These are phyloP conservation scores for Pegoplata infirma DNA, from an alignment of 2,888 invertebrate genomes.

Conservation along the genomic window DNA sequence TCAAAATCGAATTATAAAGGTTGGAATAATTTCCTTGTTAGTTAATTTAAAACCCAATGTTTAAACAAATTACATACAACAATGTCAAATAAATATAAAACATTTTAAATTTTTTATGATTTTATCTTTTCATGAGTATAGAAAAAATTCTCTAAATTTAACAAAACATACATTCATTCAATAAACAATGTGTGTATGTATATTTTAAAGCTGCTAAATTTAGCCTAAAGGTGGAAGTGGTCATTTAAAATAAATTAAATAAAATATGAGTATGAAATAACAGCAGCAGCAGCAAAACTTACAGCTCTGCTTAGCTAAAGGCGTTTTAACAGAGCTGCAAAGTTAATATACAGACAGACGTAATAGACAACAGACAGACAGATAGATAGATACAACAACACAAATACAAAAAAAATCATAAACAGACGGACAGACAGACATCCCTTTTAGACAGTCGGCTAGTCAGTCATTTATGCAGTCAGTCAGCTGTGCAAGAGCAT, in stretches of 20 bases:
- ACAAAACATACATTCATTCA: neutral
- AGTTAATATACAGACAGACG: neutral
- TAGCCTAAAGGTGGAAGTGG: slow-evolving; percentile 37
- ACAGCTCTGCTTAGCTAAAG: neutral
- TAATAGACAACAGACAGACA: neutral
- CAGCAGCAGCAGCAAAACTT: neutral
- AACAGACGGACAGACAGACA: neutral
- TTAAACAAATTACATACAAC: neutral
- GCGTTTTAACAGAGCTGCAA: slow-evolving; percentile 10
- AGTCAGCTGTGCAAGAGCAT: slow-evolving; percentile 12
- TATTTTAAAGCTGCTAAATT: no score
- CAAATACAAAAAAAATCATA: neutral
- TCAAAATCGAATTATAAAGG: no score
- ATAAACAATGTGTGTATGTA: neutral
- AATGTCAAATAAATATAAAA: neutral
- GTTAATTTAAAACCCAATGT: no score
- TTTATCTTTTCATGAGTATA: neutral
- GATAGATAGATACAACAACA: neutral
- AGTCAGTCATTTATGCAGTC: neutral
- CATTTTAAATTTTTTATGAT: neutral
- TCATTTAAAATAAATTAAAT: slow-evolving; percentile 42
- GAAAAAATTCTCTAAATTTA: neutral
- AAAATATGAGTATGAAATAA: slow-evolving; percentile 9
- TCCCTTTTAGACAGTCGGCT: neutral
- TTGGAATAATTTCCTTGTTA: no score